phyloP scores from a whole-genome alignment of 2,888 invertebrate genomes.

The Drosophila kuntzei region DNA sequence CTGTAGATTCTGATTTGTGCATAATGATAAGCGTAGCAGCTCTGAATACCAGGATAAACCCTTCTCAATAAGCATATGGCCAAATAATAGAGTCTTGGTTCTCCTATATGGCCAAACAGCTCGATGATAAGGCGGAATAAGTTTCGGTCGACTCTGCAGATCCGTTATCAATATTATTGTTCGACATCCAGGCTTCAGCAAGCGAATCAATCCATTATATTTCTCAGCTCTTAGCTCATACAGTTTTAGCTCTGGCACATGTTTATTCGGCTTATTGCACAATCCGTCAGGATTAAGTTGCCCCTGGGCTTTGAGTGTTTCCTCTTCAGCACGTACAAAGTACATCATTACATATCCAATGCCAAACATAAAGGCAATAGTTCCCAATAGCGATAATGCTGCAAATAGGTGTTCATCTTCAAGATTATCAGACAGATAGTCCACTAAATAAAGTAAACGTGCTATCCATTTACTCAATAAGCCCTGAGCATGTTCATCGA shows the following conservation, averaged over 20 bases:
- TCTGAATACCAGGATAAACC: slow-evolving; percentile 97
- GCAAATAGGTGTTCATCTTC: slow-evolving; percentile 92
- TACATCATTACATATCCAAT: slow-evolving; percentile 95
- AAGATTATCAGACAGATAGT: slow-evolving; percentile 90
- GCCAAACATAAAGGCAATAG: slow-evolving; percentile 91
- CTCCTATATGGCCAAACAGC: slow-evolving; percentile 98
- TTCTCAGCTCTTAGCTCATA: slow-evolving; percentile 98
- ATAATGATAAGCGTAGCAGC: slow-evolving; percentile 93
- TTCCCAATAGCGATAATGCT: slow-evolving; percentile 91
- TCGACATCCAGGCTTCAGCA: slow-evolving; percentile 97
- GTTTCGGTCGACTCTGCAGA: slow-evolving; percentile 92
- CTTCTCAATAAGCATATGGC: slow-evolving; percentile 96
- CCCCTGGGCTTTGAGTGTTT: slow-evolving; percentile 83
- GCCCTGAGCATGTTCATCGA: slow-evolving; percentile 92
- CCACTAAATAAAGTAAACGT: slow-evolving; percentile 89
- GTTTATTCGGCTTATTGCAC: slow-evolving; percentile 64
- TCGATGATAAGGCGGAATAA: slow-evolving; percentile 96
- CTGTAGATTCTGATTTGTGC: slow-evolving; percentile 92
- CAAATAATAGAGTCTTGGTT: slow-evolving; percentile 98
- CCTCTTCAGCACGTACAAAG: slow-evolving; percentile 87
- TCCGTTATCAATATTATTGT: slow-evolving; percentile 97
- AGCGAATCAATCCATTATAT: slow-evolving; percentile 96
- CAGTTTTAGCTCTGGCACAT: slow-evolving; percentile 89
- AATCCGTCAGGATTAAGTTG: slow-evolving; percentile 62
- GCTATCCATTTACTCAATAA: slow-evolving; percentile 90